Evolutionary conservation across 2,888 invertebrate genomes (phyloP).

Genomic region (Troilus luridus): DNA sequence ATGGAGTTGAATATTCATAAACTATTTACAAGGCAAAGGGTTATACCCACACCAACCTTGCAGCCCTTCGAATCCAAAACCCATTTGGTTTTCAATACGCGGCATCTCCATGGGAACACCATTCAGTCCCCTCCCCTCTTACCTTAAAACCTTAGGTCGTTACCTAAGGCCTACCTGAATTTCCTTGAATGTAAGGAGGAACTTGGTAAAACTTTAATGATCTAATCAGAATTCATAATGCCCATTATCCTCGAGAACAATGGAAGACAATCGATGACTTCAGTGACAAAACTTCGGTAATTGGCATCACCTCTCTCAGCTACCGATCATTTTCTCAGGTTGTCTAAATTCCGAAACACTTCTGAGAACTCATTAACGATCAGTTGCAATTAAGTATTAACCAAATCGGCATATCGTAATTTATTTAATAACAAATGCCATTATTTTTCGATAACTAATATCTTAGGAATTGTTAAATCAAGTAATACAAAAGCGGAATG

Average conservation of each 20-base stretch:
- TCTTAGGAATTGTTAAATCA: too few relatives aligned
- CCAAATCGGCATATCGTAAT: not conserved
- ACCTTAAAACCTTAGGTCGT: not conserved
- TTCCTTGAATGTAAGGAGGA: not conserved
- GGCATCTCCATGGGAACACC: not conserved
- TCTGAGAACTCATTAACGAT: not conserved
- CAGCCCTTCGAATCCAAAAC: not conserved
- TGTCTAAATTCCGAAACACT: not conserved
- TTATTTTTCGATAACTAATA: too few relatives aligned
- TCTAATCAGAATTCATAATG: conserved; percentile 45
- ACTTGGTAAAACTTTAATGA: not conserved
- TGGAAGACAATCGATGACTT: not conserved
- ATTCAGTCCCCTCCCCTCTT: not conserved
- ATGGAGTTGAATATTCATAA: not conserved
- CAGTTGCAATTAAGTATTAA: not conserved
- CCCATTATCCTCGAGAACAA: not conserved
- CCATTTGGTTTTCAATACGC: conserved; percentile 3
- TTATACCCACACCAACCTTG: not conserved
- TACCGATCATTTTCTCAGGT: not conserved
- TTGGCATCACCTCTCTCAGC: conserved; percentile 35
- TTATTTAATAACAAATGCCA: not conserved
- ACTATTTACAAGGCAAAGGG: not conserved
- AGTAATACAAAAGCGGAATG: too few relatives aligned
- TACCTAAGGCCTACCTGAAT: not conserved
- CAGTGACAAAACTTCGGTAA: not conserved